These are phyloP conservation scores for Acronicta aceris DNA, from an alignment of 2,888 invertebrate genomes.

Conservation along the genomic window DNA sequence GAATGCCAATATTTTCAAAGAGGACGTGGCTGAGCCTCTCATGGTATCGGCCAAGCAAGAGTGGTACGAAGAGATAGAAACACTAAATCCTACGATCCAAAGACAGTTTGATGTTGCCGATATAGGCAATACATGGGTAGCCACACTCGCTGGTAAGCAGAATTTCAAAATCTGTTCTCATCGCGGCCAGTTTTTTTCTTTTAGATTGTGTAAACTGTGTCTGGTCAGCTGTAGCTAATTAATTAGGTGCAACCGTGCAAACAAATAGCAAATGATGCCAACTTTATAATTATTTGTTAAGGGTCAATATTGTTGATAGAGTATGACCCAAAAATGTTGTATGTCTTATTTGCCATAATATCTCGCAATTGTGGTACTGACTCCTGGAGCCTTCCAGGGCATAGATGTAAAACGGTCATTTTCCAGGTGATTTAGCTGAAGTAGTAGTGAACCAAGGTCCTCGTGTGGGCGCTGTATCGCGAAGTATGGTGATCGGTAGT, in stretches of 20 bases:
- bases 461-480: slow-evolving; percentile 74
- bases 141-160: slow-evolving; percentile 44
- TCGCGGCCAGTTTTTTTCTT: slow-evolving; percentile 22
- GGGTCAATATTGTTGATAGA: neutral
- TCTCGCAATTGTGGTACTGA: too few relatives aligned
- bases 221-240: slow-evolving; percentile 2
- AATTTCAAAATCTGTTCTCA: slow-evolving; percentile 4
- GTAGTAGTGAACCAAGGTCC: slow-evolving; percentile 91
- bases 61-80: slow-evolving; percentile 78
- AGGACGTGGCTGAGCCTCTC: slow-evolving; percentile 77
- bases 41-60: slow-evolving; percentile 77
- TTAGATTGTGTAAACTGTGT: slow-evolving; percentile 4
- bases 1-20: slow-evolving; percentile 77
- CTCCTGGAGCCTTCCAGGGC: too few relatives aligned
- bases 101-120: slow-evolving; percentile 64
- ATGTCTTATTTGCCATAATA: neutral
- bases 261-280: slow-evolving; percentile 1
- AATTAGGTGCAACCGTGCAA: neutral
- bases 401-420: neutral
- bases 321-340: neutral
- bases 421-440: slow-evolving; percentile 91
- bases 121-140: slow-evolving; percentile 81
- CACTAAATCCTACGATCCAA: slow-evolving; percentile 59
- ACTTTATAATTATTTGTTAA: neutral
- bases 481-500: slow-evolving; percentile 85